These are phyloP conservation scores for Phylloscopus trochilus DNA, from an alignment of 2,113 vertebrate species.

Conservation along the genomic window DNA sequence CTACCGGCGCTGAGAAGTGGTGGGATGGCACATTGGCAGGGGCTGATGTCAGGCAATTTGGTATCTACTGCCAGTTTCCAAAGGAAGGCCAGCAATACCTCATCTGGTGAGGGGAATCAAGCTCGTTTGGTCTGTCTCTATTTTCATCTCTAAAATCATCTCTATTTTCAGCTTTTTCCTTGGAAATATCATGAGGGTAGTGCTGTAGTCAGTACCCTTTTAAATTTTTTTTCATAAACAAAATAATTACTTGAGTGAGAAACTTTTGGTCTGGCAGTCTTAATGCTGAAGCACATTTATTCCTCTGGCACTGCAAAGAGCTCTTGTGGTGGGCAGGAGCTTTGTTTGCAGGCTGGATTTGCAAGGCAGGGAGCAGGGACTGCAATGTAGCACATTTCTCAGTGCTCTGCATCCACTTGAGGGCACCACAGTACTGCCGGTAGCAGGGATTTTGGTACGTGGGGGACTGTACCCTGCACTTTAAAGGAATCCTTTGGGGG, in stretches of 20 bases:
- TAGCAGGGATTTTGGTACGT: not conserved
- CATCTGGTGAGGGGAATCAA: not conserved
- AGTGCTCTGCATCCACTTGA: slow-evolving; percentile 20
- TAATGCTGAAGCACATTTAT: not conserved
- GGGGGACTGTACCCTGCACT: accelerated
- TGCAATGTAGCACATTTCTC: accelerated
- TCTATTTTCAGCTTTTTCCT: not conserved
- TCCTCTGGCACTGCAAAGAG: not conserved
- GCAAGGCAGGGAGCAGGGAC: not conserved
- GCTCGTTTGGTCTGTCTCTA: not conserved
- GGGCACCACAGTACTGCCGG: not conserved
- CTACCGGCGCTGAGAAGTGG: not conserved
- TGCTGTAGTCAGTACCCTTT: not conserved
- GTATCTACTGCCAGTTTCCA: not conserved
- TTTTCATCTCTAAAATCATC: not conserved
- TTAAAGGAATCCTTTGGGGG: not conserved
- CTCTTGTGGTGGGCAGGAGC: accelerated
- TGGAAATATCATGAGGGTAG: not conserved
- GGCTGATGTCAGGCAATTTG: not conserved
- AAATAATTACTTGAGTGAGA: not conserved
- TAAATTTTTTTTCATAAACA: not conserved
- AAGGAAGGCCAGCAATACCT: not conserved
- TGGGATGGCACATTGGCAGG: not conserved
- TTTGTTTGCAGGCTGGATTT: too few relatives aligned
- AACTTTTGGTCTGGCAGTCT: not conserved